Evolutionary conservation across 2,113 vertebrate species (phyloP), one percentile per base, ranked within the genome.

Genomic region (Calcarius ornatus): DNA sequence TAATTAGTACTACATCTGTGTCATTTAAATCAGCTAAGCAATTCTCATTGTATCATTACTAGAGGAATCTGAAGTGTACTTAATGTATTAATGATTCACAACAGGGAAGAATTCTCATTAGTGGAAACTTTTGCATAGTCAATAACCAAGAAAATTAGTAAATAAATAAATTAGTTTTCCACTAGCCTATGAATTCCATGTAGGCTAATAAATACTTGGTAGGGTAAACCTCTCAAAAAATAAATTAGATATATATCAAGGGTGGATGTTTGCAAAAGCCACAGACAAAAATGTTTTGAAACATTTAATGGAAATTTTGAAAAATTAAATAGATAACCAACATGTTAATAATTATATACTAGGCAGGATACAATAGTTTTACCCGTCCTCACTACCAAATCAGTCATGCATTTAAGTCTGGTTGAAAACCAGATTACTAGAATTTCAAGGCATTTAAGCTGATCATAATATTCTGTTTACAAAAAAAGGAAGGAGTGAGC

Each of bases 1-100:
- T 96, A 94, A 97, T 96, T 97, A 96, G 71, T 86, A 86, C 60
- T 87, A 91, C 96, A 97, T 96, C 93, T 95, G 93, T 94, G 87
- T 93, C 78, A 91, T 94, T 96, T 94, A 94, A 88, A 94, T 92
- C 87, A 95, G 87, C 95, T 81, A 86, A 95, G 93, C 88, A 94
- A 82, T 86, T 94, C 79, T 95, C 81, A 95, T 95, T 95, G 93
- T 93, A 92, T 81, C 90, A 89, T 93, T 96, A 92, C 68, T 88
- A 80, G 37, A 88, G 81, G 53, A 96, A 96, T 93, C 53, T 95
- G 93, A 97, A 95, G 86, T 91, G 81, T 92, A 89, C 86, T 97
- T 96, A 96, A 92, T 95, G 85, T 92, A 97, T 96, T 96, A 97
- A 93, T 78, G 87, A 94, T 69, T 89, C 92, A 79, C 91, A 91